Evolutionary conservation across 2,888 invertebrate species (phyloP).

Genomic region (Oscheius sp.): DNA sequence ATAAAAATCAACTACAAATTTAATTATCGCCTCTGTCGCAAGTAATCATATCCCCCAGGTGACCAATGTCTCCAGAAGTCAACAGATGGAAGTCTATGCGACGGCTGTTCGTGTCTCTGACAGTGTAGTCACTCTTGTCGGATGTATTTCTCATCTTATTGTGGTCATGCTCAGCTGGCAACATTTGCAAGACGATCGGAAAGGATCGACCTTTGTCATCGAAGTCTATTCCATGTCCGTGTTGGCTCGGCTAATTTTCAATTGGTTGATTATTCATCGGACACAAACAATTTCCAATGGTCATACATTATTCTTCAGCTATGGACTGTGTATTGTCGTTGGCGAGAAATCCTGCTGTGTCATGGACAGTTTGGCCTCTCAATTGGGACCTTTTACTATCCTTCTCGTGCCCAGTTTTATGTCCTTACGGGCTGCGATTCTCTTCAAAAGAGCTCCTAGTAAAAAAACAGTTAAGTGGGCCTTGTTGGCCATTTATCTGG

Average conservation of each 20-base stretch:
- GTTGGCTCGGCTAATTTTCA: not conserved
- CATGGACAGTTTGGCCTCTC: not conserved
- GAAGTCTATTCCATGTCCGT: not conserved
- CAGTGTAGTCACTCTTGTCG: not conserved
- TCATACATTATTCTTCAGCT: not conserved
- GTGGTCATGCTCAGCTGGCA: not conserved
- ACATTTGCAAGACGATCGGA: not conserved
- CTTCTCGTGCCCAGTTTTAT: not conserved
- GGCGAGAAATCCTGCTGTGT: not conserved
- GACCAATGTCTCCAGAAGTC: no score
- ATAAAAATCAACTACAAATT: no score
- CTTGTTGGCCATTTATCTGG: not conserved
- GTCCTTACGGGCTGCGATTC: not conserved
- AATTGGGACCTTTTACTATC: not conserved
- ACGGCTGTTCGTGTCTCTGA: not conserved
- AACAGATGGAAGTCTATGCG: slow-evolving; percentile 1
- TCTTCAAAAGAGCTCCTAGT: not conserved
- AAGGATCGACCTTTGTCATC: not conserved
- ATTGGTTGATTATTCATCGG: not conserved
- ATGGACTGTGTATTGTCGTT: not conserved
- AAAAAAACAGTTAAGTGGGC: not conserved
- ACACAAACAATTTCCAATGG: not conserved
- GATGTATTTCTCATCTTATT: not conserved
- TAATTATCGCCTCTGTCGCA: no score
- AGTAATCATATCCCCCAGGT: not conserved